These are phyloP conservation scores for Nymphalis polychloros DNA, from an alignment of 2,888 invertebrate species.

Conservation along the genomic window DNA sequence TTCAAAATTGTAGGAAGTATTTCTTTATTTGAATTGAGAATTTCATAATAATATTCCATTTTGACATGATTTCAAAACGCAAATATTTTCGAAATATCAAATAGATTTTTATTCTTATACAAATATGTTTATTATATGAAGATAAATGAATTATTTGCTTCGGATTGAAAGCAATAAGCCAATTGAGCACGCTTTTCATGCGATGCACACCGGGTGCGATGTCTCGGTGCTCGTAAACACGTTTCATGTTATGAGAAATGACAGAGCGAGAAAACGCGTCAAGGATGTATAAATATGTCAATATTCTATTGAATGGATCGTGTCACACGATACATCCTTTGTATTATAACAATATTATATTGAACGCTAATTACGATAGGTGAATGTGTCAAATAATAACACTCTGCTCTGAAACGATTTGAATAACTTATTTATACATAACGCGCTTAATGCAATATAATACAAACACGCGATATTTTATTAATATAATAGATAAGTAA, in stretches of 20 bases:
- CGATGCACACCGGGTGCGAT: background rate
- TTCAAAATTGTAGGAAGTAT: no score
- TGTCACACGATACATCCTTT: conserved; percentile 4
- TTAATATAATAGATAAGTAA: background rate
- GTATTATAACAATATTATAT: background rate
- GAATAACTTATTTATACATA: background rate
- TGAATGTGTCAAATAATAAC: background rate
- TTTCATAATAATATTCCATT: no score
- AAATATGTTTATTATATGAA: no score
- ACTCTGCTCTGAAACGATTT: background rate
- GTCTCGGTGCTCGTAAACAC: conserved; percentile 26
- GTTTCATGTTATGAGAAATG: conserved; percentile 20
- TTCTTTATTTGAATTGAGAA: no score
- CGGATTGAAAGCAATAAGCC: conserved; percentile 10
- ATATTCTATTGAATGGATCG: conserved; percentile 9
- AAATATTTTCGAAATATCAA: no score
- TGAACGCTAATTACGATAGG: no score
- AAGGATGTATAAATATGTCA: conserved; percentile 21
- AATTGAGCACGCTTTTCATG: conserved; percentile 8
- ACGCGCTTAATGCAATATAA: background rate
- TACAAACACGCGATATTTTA: background rate
- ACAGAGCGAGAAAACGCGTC: conserved; percentile 13
- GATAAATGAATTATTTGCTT: background rate
- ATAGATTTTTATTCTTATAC: no score
- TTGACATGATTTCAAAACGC: no score